Base-by-base conservation (phyloP, 2,113 vertebrate species). In the Sterrhoptilus dennistouni region DNA sequence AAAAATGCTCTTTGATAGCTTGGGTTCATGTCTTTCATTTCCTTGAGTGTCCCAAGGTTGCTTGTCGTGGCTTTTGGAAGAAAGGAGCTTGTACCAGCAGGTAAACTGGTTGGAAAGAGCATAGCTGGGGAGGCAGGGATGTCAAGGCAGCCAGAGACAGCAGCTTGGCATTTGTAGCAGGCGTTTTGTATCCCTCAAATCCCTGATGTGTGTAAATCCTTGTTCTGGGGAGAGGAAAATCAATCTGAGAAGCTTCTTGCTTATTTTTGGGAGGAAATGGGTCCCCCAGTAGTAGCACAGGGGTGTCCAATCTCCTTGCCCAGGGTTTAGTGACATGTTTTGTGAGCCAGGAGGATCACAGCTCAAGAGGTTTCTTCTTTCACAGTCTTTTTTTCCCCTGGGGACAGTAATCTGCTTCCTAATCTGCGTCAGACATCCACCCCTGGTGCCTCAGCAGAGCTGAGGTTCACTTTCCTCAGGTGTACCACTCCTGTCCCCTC, bases 401-500 rank as follows among this genome's bases (percentile, higher is more conserved):
- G 40, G 53, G 16, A 19, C 5, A 25, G 6, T 3, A 27, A 75
- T n/a, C 23, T 52, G 12, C 23, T 93, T 45, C 45, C 44, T 49
- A 3, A 40, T 12, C 54, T 70, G 36, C 8, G 14, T 6, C 61
- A 79, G 52, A 31, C 38, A 49, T 38, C 2, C 28, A 19, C 10
- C 53, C 28, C 25, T 68, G 52, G 21, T 24, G 33, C 63, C 72
- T n/a, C 50, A 9, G 47, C 8, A 3, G 52, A 53, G 36, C 70
- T 21, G 6, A 8, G 12, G 29, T 21, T 80, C 2, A 1, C 38
- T 54, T 42, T 40, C 33, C 40, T 88, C 31, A 6, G 38, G 23
- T 20, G 19, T 12, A 10, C 28, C 5, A 2, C 11, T 56, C 0
- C 0, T 40, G 36, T n/a, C n/a, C 35, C 50, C 50, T 56, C 31